Percentiles rank a stretch among this genome's conserved stretches.
Evolutionary conservation across 2,113 vertebrate species (phyloP).

Genomic region (Pantherophis guttatus): DNA sequence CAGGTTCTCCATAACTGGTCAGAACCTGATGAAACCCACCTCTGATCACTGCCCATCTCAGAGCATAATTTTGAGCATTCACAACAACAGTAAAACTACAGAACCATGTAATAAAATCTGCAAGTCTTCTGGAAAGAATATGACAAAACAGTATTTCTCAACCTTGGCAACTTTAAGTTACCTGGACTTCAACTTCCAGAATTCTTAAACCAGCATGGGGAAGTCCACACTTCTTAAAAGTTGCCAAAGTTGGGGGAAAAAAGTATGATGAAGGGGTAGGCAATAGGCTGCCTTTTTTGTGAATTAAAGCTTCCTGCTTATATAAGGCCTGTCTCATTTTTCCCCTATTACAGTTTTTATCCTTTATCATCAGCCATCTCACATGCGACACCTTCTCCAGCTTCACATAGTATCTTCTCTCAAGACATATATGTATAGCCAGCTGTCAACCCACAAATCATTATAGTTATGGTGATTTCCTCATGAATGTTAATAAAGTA

Average conservation of each 20-base stretch:
- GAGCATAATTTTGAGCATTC: not conserved
- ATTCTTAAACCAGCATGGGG: not conserved
- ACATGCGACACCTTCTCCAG: no score
- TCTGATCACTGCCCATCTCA: not conserved
- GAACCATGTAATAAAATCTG: not conserved
- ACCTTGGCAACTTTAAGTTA: not conserved
- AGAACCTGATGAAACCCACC: no score
- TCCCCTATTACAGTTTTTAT: no score
- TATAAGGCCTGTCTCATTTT: no score
- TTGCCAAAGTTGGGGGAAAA: not conserved
- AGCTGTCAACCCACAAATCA: not conserved
- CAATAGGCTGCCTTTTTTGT: no score
- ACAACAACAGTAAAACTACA: not conserved
- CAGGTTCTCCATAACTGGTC: no score
- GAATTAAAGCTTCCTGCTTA: no score
- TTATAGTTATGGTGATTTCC: not conserved
- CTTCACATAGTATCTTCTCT: no score
- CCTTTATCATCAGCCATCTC: no score
- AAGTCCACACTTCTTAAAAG: not conserved
- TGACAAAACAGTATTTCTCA: not conserved
- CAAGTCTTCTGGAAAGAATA: not conserved
- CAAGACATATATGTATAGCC: no score
- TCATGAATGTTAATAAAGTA: not conserved
- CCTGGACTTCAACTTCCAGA: not conserved
- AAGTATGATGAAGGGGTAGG: no score